Evolutionary conservation across 2,888 invertebrate species (phyloP).

Genomic region (Ormyrus labotus): DNA sequence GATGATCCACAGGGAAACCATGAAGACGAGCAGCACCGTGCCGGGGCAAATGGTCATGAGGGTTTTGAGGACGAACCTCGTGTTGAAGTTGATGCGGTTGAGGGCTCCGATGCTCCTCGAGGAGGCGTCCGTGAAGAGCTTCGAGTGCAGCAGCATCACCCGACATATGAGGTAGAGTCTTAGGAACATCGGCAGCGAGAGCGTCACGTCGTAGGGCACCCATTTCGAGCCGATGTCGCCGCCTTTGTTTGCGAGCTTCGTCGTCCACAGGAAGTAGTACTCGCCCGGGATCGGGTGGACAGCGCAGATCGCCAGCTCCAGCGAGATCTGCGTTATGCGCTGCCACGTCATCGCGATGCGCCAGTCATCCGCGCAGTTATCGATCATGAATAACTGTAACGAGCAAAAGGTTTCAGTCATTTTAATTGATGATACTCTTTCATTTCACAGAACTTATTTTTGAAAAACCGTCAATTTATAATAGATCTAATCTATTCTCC

Average conservation of each 20-base stretch:
- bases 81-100: slow-evolving; percentile 99
- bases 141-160: slow-evolving; percentile 99
- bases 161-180: slow-evolving; percentile 99
- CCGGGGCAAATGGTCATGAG: slow-evolving; percentile 99
- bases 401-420: too few relatives aligned
- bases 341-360: slow-evolving; percentile 99
- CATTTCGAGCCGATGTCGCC: slow-evolving; percentile 80
- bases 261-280: slow-evolving; percentile 97
- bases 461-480: too few relatives aligned
- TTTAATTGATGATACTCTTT: too few relatives aligned
- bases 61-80: slow-evolving; percentile 97
- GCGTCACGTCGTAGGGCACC: slow-evolving; percentile 96
- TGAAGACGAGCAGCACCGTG: slow-evolving; percentile 97
- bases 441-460: too few relatives aligned
- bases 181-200: slow-evolving; percentile 99
- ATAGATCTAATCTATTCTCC: too few relatives aligned
- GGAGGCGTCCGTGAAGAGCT: slow-evolving; percentile 99
- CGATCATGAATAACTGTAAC: slow-evolving; percentile 98
- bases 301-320: slow-evolving; percentile 96
- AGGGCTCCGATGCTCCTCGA: slow-evolving; percentile 98
- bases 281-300: slow-evolving; percentile 98
- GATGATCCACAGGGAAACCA: slow-evolving; percentile 99
- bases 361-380: slow-evolving; percentile 99
- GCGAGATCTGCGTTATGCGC: slow-evolving; percentile 92
- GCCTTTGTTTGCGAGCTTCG: slow-evolving; percentile 93